Conservation (phyloP, 2,888 invertebrate species). For the Carpatolechia fugitivella region DNA sequence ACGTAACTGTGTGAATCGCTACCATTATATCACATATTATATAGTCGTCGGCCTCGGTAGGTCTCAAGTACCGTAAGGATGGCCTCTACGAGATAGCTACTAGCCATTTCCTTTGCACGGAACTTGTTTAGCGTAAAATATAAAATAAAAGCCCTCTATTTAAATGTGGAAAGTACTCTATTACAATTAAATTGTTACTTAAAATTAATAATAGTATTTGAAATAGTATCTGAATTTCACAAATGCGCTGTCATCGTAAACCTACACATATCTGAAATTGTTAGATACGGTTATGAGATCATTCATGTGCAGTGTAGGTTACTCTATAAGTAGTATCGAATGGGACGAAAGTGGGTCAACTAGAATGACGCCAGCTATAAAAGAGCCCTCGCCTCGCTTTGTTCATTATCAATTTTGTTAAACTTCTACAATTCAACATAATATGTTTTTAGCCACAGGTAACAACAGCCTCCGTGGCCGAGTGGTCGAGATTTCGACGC, state of each 20-base stretch:
- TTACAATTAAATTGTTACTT: too few relatives aligned
- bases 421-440: neutral
- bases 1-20: too few relatives aligned
- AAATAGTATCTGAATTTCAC: neutral
- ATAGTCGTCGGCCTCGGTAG: conserved; percentile 40
- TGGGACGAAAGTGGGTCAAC: conserved; percentile 70
- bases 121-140: conserved; percentile 40
- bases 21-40: conserved; percentile 22
- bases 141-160: neutral
- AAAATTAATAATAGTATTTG: too few relatives aligned
- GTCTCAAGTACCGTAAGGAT: conserved; percentile 57
- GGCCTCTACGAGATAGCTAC: conserved; percentile 43
- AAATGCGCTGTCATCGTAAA: conserved; percentile 41
- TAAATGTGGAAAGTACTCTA: too few relatives aligned
- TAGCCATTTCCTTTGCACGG: neutral
- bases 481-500: too few relatives aligned
- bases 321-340: conserved; percentile 65
- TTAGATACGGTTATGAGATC: conserved; percentile 44
- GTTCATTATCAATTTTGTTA: conserved; percentile 67
- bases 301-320: conserved; percentile 48
- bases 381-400: conserved; percentile 50
- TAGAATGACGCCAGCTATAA: conserved; percentile 73
- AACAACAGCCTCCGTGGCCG: too few relatives aligned
- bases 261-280: conserved; percentile 36
- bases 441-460: neutral